A percentile compares a stretch with the other conserved stretches of the same genome.
Conservation (phyloP, 2,797 vertebrate species). For the Falco berigora region DNA sequence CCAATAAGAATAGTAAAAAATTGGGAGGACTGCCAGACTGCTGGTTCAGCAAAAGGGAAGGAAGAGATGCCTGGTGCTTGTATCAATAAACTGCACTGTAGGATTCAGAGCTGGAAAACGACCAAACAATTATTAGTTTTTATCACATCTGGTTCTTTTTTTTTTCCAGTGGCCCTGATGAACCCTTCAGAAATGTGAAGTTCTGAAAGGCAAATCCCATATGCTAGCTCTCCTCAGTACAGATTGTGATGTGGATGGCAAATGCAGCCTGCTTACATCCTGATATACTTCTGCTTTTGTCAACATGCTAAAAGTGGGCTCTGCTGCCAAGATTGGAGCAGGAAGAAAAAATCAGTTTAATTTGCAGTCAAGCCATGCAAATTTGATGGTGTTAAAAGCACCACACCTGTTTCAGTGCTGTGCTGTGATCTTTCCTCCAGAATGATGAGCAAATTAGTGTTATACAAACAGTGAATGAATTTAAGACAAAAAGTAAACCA, state of each 20-base stretch:
- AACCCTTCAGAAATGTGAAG: conserved; percentile 41
- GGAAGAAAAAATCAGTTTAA: background rate
- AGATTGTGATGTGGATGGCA: background rate
- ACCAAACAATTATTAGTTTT: conserved; percentile 57
- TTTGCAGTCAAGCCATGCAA: background rate
- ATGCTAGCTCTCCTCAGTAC: conserved; percentile 16
- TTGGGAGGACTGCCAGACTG: conserved; percentile 24
- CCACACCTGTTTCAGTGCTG: background rate
- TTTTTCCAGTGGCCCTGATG: conserved; percentile 8
- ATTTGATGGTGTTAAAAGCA: background rate
- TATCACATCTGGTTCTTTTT: conserved; percentile 54
- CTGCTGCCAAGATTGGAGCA: background rate
- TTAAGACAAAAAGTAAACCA: background rate
- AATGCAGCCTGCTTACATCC: conserved; percentile 8
- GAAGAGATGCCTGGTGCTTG: conserved; percentile 37
- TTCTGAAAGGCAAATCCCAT: conserved; percentile 51
- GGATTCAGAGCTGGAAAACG: conserved; percentile 45
- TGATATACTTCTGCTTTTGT: conserved; percentile 47
- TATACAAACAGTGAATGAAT: background rate
- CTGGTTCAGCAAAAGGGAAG: conserved; percentile 48
- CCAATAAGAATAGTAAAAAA: background rate
- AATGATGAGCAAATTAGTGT: conserved; percentile 11
- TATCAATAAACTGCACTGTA: conserved; percentile 47
- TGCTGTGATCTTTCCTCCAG: background rate
- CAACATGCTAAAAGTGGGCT: background rate